A percentile compares a stretch with the other conserved stretches of the same genome.
phyloP scores from a whole-genome alignment of 1,140 invertebrate genomes.

The Atta cephalotes region DNA sequence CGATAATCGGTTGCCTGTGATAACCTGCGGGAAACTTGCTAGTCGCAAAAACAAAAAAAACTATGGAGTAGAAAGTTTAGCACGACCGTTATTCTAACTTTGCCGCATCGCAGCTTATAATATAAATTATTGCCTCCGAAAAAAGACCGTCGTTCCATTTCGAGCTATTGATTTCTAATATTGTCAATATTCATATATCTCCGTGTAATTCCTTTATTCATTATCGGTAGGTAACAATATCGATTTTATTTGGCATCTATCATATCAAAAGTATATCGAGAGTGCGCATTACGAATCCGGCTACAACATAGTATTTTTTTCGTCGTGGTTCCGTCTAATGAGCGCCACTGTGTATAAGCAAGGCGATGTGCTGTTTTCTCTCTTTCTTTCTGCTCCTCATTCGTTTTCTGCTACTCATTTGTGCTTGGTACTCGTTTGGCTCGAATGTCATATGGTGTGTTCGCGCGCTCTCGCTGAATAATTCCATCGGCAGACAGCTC shows the following conservation, averaged over 20 bases:
- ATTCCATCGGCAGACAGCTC: constrained; percentile 6
- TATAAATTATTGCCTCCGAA: constrained; percentile 16
- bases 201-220: not conserved
- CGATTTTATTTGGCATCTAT: not conserved
- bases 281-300: not conserved
- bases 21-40: constrained; percentile 31
- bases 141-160: not conserved
- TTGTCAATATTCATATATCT: not conserved
- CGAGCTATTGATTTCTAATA: constrained; percentile 26
- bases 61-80: not conserved
- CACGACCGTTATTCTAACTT: not conserved
- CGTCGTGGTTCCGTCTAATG: not conserved
- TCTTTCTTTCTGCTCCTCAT: constrained; percentile 5
- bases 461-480: not conserved
- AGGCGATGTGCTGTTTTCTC: not conserved
- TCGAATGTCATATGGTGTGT: constrained; percentile 19
- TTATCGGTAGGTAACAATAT: not conserved
- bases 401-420: not conserved
- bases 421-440: not conserved
- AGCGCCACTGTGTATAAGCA: constrained; percentile 16
- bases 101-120: not conserved
- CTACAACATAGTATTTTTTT: constrained; percentile 1
- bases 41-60: not conserved
- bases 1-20: constrained; percentile 21
- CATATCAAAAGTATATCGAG: not conserved